phyloP scores from a whole-genome alignment of 2,888 invertebrate species.

The Antheraea yamamai region DNA sequence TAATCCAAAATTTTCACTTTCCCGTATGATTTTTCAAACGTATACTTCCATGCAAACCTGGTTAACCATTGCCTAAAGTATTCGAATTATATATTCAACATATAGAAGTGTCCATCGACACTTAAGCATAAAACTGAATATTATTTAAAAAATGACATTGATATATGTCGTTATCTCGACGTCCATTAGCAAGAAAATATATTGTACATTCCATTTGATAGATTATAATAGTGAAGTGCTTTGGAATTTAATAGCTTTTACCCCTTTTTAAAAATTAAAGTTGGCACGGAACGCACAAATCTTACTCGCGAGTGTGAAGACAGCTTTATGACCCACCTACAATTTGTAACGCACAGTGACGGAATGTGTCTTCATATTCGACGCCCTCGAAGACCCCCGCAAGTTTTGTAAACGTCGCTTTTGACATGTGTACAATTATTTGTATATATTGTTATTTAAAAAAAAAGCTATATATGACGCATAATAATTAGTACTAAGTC shows the following conservation, averaged over 20 bases:
- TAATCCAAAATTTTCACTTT: no score
- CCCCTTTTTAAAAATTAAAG: conserved; percentile 23
- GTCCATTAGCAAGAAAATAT: background rate
- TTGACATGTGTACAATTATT: background rate
- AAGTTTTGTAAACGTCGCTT: background rate
- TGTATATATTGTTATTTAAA: background rate
- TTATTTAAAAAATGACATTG: background rate
- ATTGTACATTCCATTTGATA: conserved; percentile 10
- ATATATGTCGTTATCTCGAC: conserved; percentile 1
- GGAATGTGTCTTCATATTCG: background rate
- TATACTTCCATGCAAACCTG: no score
- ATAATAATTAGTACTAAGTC: no score
- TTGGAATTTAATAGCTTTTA: conserved; percentile 19
- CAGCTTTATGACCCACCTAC: conserved; percentile 23
- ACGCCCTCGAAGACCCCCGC: background rate
- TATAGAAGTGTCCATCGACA: no score
- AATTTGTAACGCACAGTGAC: conserved; percentile 13
- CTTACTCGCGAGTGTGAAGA: conserved; percentile 23
- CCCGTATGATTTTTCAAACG: no score
- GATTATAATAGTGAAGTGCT: conserved; percentile 13
- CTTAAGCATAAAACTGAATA: background rate
- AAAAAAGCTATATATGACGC: no score
- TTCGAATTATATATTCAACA: no score
- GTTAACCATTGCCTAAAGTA: no score
- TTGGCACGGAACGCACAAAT: conserved; percentile 21